Conservation (phyloP, 2,113 vertebrate species). For the Scomber japonicus region DNA sequence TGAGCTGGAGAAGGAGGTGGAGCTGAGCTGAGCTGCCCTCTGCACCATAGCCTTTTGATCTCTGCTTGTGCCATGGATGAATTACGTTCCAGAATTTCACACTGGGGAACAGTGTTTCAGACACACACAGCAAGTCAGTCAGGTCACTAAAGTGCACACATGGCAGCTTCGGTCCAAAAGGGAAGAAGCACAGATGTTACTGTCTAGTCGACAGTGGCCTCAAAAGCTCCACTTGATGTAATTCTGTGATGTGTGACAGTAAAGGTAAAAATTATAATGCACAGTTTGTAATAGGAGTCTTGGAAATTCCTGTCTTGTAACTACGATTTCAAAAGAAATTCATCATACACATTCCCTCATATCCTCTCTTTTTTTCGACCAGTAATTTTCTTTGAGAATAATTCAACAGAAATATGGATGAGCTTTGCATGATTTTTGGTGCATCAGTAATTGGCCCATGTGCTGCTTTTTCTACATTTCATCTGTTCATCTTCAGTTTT, state of each 20-base stretch:
- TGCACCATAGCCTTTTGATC: constrained; percentile 82
- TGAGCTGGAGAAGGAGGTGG: constrained; percentile 48
- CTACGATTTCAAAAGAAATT: constrained; percentile 51
- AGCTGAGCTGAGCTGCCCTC: constrained; percentile 69
- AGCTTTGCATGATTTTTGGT: constrained; percentile 50
- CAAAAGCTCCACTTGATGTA: constrained; percentile 30
- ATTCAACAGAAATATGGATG: constrained; percentile 61
- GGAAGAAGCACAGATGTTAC: constrained; percentile 55
- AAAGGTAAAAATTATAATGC: constrained; percentile 48
- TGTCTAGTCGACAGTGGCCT: constrained; percentile 19
- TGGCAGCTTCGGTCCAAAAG: constrained; percentile 48
- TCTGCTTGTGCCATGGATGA: constrained; percentile 82
- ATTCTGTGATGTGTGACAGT: constrained; percentile 35
- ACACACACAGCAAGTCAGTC: constrained; percentile 72
- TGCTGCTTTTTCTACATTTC: constrained; percentile 25
- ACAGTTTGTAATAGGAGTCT: constrained; percentile 11
- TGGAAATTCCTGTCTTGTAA: constrained; percentile 50
- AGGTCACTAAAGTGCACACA: constrained; percentile 73
- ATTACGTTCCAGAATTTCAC: constrained; percentile 84
- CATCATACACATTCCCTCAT: constrained; percentile 11
- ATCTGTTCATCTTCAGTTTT: constrained; percentile 47
- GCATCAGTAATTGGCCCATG: constrained; percentile 54
- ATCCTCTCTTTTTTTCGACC: constrained; percentile 36
- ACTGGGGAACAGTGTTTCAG: constrained; percentile 77
- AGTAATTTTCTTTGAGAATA: constrained; percentile 68